Base-by-base conservation (phyloP, 2,888 invertebrate genomes). In the Tridacna crocea region DNA sequence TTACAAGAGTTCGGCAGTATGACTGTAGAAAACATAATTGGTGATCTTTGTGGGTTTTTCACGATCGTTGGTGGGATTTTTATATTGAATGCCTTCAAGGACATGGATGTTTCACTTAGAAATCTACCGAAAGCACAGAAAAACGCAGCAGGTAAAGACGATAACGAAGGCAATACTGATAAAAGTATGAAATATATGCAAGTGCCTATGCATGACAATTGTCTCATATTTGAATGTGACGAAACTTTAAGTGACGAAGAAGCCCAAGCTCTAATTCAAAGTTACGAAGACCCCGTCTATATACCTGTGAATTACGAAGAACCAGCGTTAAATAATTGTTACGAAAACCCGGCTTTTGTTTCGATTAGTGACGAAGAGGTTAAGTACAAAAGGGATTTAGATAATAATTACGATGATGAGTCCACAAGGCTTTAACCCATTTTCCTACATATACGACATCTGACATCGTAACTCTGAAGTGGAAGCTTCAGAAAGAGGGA, bases 1-100 rank as follows among this genome's bases (percentile, higher is more conserved):
- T 98, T 98, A 93, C 96, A 97, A 92, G 99, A 99, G 95, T 99
- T 98, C 97, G 95, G 96, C 63, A 96, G 96, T 89, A 97, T 99
- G 96, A 95, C 94, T 19, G 94, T 95, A 0, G 95, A 96, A 82
- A 97, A 99, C 94, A 96, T 98, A 76, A 93, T 98, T 48, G 99
- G 99, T 19, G 97, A 97, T 91, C 83, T 97, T 17, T 97, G 98
- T 94, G 99, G 99, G 27, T 99, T 99, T 94, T 94, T 97, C 0
- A 96, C 97, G 61, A 97, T 98, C 55, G 96, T 98, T 84, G 96
- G 96, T 76, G 99, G 98, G 0, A 97, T 99, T 89, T 97, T 98
- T 94, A 96, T 99, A 94, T 96, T 99, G 78, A 98, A 98, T 95
- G 97, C 97, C 0, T 99, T 98, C 94, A 97, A 97, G 94, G 97